Percentiles rank a stretch among this genome's conserved stretches.
Conservation (phyloP, 2,888 invertebrate species). For the Teleiodes luculella region DNA sequence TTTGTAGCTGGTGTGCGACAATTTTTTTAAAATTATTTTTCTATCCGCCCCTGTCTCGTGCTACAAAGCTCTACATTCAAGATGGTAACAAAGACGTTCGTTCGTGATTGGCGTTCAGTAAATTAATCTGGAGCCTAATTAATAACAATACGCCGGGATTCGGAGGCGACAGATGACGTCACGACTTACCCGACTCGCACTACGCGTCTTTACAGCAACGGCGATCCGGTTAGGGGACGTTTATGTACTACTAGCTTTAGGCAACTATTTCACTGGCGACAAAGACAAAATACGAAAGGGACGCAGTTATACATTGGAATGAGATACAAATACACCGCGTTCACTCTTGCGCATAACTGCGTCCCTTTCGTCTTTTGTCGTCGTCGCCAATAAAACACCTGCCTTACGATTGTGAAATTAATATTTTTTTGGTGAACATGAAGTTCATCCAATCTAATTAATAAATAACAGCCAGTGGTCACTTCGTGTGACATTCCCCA, state of each 20-base stretch:
- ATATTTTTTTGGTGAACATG: too few relatives aligned
- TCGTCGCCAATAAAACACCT: too few relatives aligned
- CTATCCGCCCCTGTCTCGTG: not conserved
- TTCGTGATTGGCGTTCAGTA: conserved; percentile 72
- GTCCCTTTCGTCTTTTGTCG: too few relatives aligned
- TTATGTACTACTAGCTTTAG: not conserved
- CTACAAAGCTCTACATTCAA: conserved; percentile 37
- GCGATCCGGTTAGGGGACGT: not conserved
- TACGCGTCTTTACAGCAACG: not conserved
- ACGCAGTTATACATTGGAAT: too few relatives aligned
- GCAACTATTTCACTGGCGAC: not conserved
- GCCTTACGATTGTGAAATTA: too few relatives aligned
- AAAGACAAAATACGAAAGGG: too few relatives aligned
- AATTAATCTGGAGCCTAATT: conserved; percentile 75
- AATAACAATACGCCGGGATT: conserved; percentile 72
- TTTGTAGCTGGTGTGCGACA: too few relatives aligned
- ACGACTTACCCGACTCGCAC: conserved; percentile 24
- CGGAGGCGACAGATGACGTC: conserved; percentile 62
- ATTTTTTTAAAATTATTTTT: not conserved
- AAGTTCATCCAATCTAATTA: too few relatives aligned
- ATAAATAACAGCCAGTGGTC: too few relatives aligned
- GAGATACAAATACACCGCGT: too few relatives aligned
- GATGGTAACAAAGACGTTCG: conserved; percentile 74
- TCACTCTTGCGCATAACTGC: too few relatives aligned
- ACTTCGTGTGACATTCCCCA: too few relatives aligned